Evolutionary conservation across 1,140 invertebrate species (phyloP).

Genomic region (Drosophila bifasciata): DNA sequence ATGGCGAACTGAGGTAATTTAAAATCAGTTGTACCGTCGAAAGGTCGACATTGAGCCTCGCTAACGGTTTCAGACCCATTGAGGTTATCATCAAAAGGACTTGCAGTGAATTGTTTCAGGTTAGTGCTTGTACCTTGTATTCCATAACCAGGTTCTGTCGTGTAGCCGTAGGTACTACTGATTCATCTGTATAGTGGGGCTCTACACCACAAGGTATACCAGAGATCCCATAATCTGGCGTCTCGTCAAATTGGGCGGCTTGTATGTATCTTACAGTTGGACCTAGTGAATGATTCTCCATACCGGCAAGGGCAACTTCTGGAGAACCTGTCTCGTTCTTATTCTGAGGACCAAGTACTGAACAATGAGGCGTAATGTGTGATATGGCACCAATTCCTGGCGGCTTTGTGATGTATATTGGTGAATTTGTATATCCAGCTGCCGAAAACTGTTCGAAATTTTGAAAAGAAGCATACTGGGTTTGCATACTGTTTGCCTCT

Average conservation of each 20-base stretch:
- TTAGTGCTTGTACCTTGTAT: slow-evolving; percentile 84
- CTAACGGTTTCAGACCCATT: slow-evolving; percentile 85
- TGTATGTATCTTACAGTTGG: slow-evolving; percentile 79
- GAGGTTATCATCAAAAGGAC: slow-evolving; percentile 85
- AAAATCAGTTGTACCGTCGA: slow-evolving; percentile 87
- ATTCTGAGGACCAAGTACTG: slow-evolving; percentile 84
- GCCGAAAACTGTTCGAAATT: slow-evolving; percentile 87
- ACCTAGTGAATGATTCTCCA: slow-evolving; percentile 84
- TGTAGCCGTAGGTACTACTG: slow-evolving; percentile 87
- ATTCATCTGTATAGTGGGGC: slow-evolving; percentile 85
- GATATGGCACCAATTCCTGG: slow-evolving; percentile 59
- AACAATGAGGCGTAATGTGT: slow-evolving; percentile 76
- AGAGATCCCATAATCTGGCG: slow-evolving; percentile 89
- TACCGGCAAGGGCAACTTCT: slow-evolving; percentile 87
- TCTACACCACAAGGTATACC: slow-evolving; percentile 86
- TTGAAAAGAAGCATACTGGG: slow-evolving; percentile 80
- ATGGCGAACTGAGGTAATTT: slow-evolving; percentile 86
- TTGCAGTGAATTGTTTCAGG: slow-evolving; percentile 84
- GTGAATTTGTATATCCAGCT: slow-evolving; percentile 84
- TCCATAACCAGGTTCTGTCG: slow-evolving; percentile 88
- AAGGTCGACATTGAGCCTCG: slow-evolving; percentile 83
- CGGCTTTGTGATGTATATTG: slow-evolving; percentile 72
- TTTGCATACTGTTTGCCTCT: slow-evolving; percentile 60
- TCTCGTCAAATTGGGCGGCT: slow-evolving; percentile 85
- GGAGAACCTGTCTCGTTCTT: slow-evolving; percentile 86